Evolutionary conservation across 30 jellyfish, hydroid and myxozoan species (phyloP), one percentile per base, ranked within the genome.

Genomic region (Aurelia coerulea): DNA sequence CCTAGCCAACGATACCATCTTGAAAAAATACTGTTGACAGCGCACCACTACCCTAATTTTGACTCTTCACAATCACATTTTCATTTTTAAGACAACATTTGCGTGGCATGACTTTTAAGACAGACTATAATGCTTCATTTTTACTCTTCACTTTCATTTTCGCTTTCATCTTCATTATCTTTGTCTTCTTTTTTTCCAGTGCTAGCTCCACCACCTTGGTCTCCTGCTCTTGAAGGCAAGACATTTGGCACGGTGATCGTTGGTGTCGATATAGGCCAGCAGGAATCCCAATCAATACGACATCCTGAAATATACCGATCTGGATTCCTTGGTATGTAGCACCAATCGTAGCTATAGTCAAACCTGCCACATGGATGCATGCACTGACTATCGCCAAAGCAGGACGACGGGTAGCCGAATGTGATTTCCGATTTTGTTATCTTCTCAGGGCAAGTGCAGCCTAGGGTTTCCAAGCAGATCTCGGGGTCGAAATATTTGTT

Each of bases 331-430:
- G 50, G 50, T 52, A 42, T 74, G 84, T 74, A 74, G 23, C 84
- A 74, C 84, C 84, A 74, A 35, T 74, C 69, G 49, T 74, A 74
- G 50, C 33, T 13, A 23, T 74, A 74, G 6, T 56, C 84, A 74
- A 42, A 74, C 51, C 42, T 35, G 0, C 33, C 71, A 29, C 84
- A 74, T 17, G 84, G 84, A n/a, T 52, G 71, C 84, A 49, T 74
- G 84, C 84, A 74, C 2, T 8, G 51, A 15, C 62, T 42, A 23
- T 74, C 84, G 29, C 69, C 84, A n/a, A 42, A 17, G 49, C 84
- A 74, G 11, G 70, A 12, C 51, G 18, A 14, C 16, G 84, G 84
- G 70, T 35, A 74, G 2, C 52, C 8, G 84, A 74, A 74, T 12
- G 71, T 9, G n/a, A 74, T 74, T 46, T 74, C 84, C 10, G 41